Percentiles rank a stretch among this genome's conserved stretches.
Evolutionary conservation across 92 coral and sea anemone genomes (phyloP).

Genomic region (Zoanthus gigantus): DNA sequence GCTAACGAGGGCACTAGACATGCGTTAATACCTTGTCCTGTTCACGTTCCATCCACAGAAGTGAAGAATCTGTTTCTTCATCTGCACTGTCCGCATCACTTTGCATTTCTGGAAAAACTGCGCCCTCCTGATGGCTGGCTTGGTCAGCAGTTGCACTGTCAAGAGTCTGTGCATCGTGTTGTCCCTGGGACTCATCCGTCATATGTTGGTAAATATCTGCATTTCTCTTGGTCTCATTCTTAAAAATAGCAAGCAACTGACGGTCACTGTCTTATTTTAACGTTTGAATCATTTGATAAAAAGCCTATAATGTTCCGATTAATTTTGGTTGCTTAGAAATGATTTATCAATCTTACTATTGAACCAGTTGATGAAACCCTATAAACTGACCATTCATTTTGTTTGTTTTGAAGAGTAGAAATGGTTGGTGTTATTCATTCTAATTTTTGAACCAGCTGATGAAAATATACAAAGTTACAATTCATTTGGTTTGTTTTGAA

Average conservation of each 20-base stretch:
- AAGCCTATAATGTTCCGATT: neutral
- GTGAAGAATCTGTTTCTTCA: constrained; percentile 71
- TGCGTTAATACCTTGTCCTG: constrained; percentile 57
- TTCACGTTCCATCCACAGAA: constrained; percentile 67
- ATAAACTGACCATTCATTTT: no score
- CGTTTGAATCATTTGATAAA: neutral
- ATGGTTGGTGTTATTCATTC: no score
- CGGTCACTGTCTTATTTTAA: neutral
- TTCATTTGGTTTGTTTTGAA: no score
- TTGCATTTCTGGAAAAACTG: constrained; percentile 72
- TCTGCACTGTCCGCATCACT: constrained; percentile 42
- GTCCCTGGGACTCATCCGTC: constrained; percentile 66
- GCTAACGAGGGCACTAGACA: neutral
- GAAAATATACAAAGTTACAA: no score
- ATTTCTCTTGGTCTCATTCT: constrained; percentile 62
- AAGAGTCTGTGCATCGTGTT: constrained; percentile 91
- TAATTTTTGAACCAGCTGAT: no score
- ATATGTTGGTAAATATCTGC: constrained; percentile 92
- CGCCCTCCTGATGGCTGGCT: constrained; percentile 80
- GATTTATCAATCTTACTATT: no score
- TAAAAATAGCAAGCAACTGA: neutral
- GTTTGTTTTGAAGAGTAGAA: no score
- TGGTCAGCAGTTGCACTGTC: constrained; percentile 99
- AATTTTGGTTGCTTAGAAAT: no score
- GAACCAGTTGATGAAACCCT: no score